Base-by-base conservation (phyloP, 2,113 vertebrate species). In the Micronisus gabar region DNA sequence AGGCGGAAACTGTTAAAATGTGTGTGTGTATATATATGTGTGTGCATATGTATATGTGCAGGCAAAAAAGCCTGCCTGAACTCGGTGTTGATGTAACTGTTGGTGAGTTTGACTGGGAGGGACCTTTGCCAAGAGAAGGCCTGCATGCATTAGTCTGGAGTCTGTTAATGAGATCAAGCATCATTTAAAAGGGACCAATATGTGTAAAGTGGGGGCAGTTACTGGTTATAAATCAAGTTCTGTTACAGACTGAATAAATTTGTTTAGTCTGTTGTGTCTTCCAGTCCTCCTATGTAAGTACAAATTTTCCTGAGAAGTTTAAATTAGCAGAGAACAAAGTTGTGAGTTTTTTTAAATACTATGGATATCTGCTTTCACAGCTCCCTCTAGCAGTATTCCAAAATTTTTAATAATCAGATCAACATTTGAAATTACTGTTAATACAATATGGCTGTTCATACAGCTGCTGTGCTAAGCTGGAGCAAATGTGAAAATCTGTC, bases 401-500 rank as follows among this genome's bases (percentile, higher is more conserved):
- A 22, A 72, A 30, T 45, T 36, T 18, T 67, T 68, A 59, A 81
- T 93, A 85, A 48, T 21, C 34, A 52, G 81, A 67, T 59, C 66
- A 75, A 41, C 43, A 23, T 72, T 56, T n/a, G 56, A 74, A 74
- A 67, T 74, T 15, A 6, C 81, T 81, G 43, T 59, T 94, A 79
- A 32, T 50, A 26, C 26, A 81, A 5, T 67, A 59, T 92, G 70
- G 38, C 38, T 89, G 40, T 86, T 96, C n/a, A 20, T 86, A 67
- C 30, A 56, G 52, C 83, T 71, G 52, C 80, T 78, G 68, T 71
- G 63, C 72, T 81, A 22, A 72, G 73, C n/a, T 59, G 63, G 20
- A 92, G 40, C 63, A 73, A 91, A 85, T 72, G 85, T 76, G 84
- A 91, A 87, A 88, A 93, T 87, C 84, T 84, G 53, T 88, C 71